A percentile compares a stretch with the other conserved stretches of the same genome.
These are phyloP conservation scores for Elaeidobius kamerunicus DNA, from an alignment of 2,888 invertebrate genomes.

Conservation along the genomic window DNA sequence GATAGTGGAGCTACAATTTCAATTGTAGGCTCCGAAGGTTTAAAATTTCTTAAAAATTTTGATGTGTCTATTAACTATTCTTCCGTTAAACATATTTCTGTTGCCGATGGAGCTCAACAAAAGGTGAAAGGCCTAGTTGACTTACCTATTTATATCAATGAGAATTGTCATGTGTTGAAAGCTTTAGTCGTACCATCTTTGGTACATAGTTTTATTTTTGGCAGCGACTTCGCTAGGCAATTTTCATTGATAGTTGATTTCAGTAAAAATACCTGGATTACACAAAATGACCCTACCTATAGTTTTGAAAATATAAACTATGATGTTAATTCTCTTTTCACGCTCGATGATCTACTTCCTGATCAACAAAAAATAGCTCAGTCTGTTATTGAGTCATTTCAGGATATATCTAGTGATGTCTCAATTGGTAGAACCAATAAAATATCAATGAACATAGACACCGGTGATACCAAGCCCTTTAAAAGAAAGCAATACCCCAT, in stretches of 20 bases:
- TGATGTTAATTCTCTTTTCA: too few relatives aligned
- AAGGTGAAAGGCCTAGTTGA: constrained; percentile 14
- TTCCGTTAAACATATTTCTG: constrained; percentile 4
- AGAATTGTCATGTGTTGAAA: constrained; percentile 13
- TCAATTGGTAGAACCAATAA: constrained; percentile 21
- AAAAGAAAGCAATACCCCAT: constrained; percentile 8
- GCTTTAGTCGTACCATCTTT: constrained; percentile 25
- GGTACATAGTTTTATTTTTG: too few relatives aligned
- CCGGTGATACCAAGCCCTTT: constrained; percentile 18
- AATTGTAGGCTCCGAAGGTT: constrained; percentile 17
- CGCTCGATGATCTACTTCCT: too few relatives aligned
- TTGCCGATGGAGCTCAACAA: constrained; percentile 23
- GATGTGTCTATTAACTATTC: constrained; percentile 1
- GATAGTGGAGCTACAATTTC: constrained; percentile 28
- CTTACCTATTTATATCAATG: constrained; percentile 16
- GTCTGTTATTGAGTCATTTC: too few relatives aligned
- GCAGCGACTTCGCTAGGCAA: too few relatives aligned
- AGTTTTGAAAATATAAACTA: too few relatives aligned
- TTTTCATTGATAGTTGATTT: too few relatives aligned
- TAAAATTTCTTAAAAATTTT: constrained; percentile 10
- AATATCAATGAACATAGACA: constrained; percentile 18
- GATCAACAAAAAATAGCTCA: too few relatives aligned
- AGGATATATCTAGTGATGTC: too few relatives aligned
- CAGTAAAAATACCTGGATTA: too few relatives aligned
- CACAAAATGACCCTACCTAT: too few relatives aligned